Evolutionary conservation across 2,888 invertebrate species (phyloP), one percentile per base, ranked within the genome.

Genomic region (Apeira syringaria): DNA sequence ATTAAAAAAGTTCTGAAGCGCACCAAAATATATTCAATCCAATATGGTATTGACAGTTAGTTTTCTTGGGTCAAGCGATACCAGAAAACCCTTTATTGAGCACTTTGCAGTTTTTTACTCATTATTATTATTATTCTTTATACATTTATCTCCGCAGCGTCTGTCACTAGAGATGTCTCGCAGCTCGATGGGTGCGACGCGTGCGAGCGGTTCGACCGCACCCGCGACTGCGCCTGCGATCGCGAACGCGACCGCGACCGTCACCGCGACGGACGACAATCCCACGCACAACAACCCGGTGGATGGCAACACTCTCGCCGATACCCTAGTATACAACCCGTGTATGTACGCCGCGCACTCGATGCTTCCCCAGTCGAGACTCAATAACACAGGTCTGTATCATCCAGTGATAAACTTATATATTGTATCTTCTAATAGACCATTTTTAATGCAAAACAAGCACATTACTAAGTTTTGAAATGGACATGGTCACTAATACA

Each of bases 161-260:
- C 80, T 94, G 33, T 91, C 93, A 0, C 89, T 93, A 36, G 94
- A 94, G 76, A 93, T 94, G 80, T 92, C 94, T 1, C 91, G 93
- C 41, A 94, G 93, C 74, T 91, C 93, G 0, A 88, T 92, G 12
- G 83, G 92, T n/a, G 91, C 92, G 28, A 91, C 91, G 0, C 75
- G 83, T n/a, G 79, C 68, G 9, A 42, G 64, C 0, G 56, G 64
- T 22, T 58, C 45, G 42, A 47, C 65, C 27, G 50, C 73, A 1
- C 64, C 24, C 2, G 59, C 49, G 18, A 37, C 41, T 28, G 74
- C 68, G 22, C 38, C 59, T 0, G 83, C 80, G 61, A 7, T 47
- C 67, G 22, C 64, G 58, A 2, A 4, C 17, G 17, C 17, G 4
- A 5, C 17, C 2, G 59, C 50, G 15, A 37, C 41, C 29, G 74